Base-by-base conservation (phyloP, 92 coral and sea anemone genomes). In the Parazoanthus swiftii region DNA sequence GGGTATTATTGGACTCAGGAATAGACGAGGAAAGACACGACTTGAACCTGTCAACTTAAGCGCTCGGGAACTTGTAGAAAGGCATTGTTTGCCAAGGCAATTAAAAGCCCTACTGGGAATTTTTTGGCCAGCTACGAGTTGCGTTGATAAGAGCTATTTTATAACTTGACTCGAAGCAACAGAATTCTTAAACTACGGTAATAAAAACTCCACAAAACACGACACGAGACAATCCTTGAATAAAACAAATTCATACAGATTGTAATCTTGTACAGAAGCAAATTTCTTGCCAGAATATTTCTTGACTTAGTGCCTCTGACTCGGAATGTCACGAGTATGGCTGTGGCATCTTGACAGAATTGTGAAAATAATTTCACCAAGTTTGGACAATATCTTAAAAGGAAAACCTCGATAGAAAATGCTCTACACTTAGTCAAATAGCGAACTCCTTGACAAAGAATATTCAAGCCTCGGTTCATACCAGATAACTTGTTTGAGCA, bases 71-170 rank as follows among this genome's bases (percentile, higher is more conserved):
- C 86, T 76, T 77, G 76, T 29, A 77, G 94, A 88, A 81, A 54
- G 89, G 90, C 59, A 66, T 92, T 92, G 94, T 92, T 92, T 92
- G 94, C 76, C 81, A 46, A 88, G 79, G 88, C 89, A 90, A 92
- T 92, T 90, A 90, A 88, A 87, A 82, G 85, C 86, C 90, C 93
- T 83, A 89, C 72, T 46, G 90, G 63, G 92, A 90, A 90, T 92
- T 92, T 90, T 85, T 88, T 46, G 76, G 89, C 18, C 89, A 81
- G 18, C 80, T 77, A 14, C 26, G 67, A 85, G 94, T 90, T 35
- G 85, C 48, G 82, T 35, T 92, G 94, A 88, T 90, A 85, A 85
- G 92, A 84, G n/a, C 18, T 21, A 48, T 29, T 83, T 70, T 71
- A 54, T 16, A 14, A 70, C 87, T 46, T 46, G 77, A 71, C 16